Conservation (phyloP, 2,113 vertebrate genomes). For the Heloderma charlesbogerti region DNA sequence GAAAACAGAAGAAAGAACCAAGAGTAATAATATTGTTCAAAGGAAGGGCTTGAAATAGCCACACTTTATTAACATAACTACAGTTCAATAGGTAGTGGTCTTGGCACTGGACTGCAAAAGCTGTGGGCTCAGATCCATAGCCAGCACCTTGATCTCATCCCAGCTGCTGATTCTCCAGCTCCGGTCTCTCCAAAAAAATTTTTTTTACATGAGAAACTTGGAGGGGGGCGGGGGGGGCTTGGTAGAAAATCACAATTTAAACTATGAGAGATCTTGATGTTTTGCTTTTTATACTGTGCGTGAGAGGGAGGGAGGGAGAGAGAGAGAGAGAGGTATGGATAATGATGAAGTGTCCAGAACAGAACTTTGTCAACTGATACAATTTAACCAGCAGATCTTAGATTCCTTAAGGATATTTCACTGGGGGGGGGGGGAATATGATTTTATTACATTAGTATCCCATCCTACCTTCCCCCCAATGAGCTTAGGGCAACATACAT, state of each 20-base stretch:
- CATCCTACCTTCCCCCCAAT: background rate
- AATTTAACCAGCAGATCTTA: background rate
- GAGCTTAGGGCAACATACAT: background rate
- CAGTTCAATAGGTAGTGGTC: constrained; percentile 28
- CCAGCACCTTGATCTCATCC: constrained; percentile 29
- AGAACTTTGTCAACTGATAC: background rate
- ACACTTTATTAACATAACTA: constrained; percentile 15
- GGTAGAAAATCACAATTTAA: background rate
- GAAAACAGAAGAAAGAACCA: constrained; percentile 31
- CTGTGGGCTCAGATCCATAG: constrained; percentile 19
- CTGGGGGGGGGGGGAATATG: background rate
- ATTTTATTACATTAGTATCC: background rate
- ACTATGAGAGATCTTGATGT: background rate
- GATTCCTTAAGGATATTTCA: background rate
- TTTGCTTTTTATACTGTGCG: background rate
- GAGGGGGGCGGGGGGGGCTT: background rate
- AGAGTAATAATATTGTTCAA: constrained; percentile 39
- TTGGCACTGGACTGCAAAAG: constrained; percentile 31
- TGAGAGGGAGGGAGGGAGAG: background rate
- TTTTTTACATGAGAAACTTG: fast-evolving
- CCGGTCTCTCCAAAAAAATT: background rate
- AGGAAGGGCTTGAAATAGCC: constrained; percentile 56
- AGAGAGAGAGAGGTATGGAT: too few species aligned
- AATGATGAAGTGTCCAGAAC: too few species aligned
- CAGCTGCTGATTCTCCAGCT: constrained; percentile 11